A percentile compares a stretch with the other conserved stretches of the same genome.
Conservation (phyloP, 2,113 vertebrate genomes). For the Octodon degus region DNA sequence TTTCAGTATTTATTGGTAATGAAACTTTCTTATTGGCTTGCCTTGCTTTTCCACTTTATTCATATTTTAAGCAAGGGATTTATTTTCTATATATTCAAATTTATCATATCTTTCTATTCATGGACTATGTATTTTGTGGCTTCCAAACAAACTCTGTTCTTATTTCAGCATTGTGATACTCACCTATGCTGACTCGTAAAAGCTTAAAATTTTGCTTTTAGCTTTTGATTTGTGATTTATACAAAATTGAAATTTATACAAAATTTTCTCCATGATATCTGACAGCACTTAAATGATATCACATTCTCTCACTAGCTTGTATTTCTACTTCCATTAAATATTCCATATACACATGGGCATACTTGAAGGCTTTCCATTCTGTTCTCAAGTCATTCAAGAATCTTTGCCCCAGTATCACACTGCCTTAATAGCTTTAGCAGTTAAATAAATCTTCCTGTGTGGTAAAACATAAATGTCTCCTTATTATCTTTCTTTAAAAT, state of each 20-base stretch:
- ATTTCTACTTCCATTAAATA: not conserved
- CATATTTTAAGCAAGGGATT: not conserved
- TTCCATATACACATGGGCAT: not conserved
- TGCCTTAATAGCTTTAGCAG: not conserved
- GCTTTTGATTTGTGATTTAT: not conserved
- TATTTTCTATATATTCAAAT: not conserved
- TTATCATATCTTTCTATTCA: not conserved
- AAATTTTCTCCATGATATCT: not conserved
- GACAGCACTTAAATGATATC: not conserved
- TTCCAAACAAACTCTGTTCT: not conserved
- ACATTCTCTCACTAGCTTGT: not conserved
- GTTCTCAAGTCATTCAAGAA: not conserved
- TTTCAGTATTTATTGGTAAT: not conserved
- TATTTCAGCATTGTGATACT: not conserved
- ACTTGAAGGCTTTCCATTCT: not conserved
- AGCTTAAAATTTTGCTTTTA: not conserved
- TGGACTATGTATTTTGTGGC: not conserved
- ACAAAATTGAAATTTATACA: too few relatives aligned
- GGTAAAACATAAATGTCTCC: not conserved
- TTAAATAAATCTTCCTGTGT: not conserved
- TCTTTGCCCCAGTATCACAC: not conserved
- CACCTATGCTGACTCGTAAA: not conserved
- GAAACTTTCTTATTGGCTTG: not conserved
- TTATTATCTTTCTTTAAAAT: not conserved
- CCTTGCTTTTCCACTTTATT: not conserved